These are phyloP conservation scores for Brenthis hecate DNA, from an alignment of 2,888 invertebrate genomes.

Conservation along the genomic window DNA sequence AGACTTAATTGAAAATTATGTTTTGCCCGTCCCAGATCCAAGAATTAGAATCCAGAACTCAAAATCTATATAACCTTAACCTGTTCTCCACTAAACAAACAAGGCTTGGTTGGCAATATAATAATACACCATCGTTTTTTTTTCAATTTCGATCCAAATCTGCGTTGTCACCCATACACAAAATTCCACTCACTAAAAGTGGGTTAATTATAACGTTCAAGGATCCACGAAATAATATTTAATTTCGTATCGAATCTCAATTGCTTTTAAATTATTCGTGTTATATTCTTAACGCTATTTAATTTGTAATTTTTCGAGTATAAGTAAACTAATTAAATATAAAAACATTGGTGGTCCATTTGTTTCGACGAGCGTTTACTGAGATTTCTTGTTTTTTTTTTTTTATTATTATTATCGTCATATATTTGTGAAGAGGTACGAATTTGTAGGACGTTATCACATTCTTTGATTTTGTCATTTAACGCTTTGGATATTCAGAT, in stretches of 20 bases:
- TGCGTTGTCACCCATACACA: slow-evolving; percentile 20
- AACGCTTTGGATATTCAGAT: too few species aligned
- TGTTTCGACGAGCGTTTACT: slow-evolving; percentile 16
- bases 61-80: too few species aligned
- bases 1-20: too few species aligned
- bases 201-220: slow-evolving; percentile 48
- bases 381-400: slow-evolving; percentile 20
- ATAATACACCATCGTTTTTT: not conserved
- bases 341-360: slow-evolving; percentile 27
- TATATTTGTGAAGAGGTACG: slow-evolving; percentile 6
- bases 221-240: slow-evolving; percentile 36
- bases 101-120: too few species aligned
- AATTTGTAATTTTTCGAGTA: slow-evolving; percentile 30
- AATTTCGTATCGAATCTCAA: slow-evolving; percentile 28
- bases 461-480: too few species aligned
- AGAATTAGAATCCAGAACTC: too few species aligned
- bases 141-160: slow-evolving; percentile 8
- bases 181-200: slow-evolving; percentile 42
- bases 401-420: slow-evolving; percentile 1
- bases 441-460: not conserved
- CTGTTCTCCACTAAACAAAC: too few species aligned
- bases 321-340: slow-evolving; percentile 34
- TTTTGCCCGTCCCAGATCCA: too few species aligned
- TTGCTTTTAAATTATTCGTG: slow-evolving; percentile 23
- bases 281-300: slow-evolving; percentile 27